phyloP scores from a whole-genome alignment of 2,113 vertebrate genomes.

The Ptyas mucosa region DNA sequence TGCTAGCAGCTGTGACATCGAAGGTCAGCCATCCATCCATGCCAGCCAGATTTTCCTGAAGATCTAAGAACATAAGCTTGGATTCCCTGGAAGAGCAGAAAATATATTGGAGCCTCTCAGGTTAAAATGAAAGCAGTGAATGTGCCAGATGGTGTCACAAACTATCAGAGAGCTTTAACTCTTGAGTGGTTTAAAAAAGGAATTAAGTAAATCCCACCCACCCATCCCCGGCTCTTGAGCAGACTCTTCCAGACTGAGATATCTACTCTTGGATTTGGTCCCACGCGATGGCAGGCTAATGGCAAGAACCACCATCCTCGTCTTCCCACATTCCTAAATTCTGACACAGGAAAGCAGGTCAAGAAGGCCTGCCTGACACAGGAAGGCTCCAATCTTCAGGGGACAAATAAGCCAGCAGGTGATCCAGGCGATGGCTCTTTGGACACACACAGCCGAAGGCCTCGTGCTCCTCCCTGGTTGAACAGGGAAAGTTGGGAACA shows the following conservation, averaged over 20 bases:
- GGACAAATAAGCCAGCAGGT: background rate
- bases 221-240: background rate
- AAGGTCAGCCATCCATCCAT: constrained; percentile 94
- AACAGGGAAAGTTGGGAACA: background rate
- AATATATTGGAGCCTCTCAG: rapidly evolving
- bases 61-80: constrained; percentile 88
- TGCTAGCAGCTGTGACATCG: constrained; percentile 88
- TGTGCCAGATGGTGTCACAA: too few relatives aligned
- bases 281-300: background rate
- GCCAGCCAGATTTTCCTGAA: constrained; percentile 82
- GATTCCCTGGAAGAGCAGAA: constrained; percentile 75
- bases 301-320: background rate
- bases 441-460: background rate
- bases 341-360: background rate
- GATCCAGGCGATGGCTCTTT: background rate
- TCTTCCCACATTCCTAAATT: background rate
- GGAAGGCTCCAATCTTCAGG: background rate
- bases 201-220: background rate
- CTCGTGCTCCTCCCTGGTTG: background rate
- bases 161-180: background rate
- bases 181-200: background rate
- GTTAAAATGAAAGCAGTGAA: background rate
- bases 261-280: background rate
- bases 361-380: background rate
- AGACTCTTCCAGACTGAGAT: background rate